Evolutionary conservation across 1,140 invertebrate species (phyloP), one percentile per base, ranked within the genome.

Genomic region (Zaprionus ornatus): DNA sequence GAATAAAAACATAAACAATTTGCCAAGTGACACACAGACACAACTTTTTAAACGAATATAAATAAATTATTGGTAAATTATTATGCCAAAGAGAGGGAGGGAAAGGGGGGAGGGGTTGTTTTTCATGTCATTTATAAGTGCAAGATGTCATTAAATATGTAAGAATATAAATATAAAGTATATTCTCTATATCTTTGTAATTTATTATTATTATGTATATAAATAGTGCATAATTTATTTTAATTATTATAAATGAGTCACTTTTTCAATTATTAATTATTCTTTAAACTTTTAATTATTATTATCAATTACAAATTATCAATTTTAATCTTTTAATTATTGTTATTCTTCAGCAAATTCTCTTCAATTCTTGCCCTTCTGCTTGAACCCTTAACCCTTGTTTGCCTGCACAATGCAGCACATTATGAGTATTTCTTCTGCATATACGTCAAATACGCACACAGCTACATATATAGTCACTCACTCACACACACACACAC

Each of bases 1-100:
- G 29, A 71, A 76, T 72, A 63, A 60, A 62, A 42, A 45, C 32
- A 65, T 66, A 66, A 73, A 60, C 59, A 52, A 62, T 64, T n/a
- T 61, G 63, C 40, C 59, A 27, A 35, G 56, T 25, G 48, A 32
- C 52, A 64, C 40, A 71, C 7, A n/a, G n/a, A 29, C 37, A 64
- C 54, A 71, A 13, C 17, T 56, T 55, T 19, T 57, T 57, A 67
- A 55, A 42, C 19, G 32, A 54, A 37, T 32, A 55, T 66, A 66
- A 66, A 66, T 56, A 42, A 55, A 40, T 66, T 56, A 27, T 25
- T 5, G 50, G 35, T 15, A 66, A 56, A 66, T 54, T 40, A 66
- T 68, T 23, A 25, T 59, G 23, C 17, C 55, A 40, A 59, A 12
- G 10, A 25, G 25, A 4, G 25, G 25, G 25, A 25, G 4, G 0